Evolutionary conservation across 2,888 invertebrate species (phyloP), one percentile per base, ranked within the genome.

Genomic region (Pseudeuparius sepicola): DNA sequence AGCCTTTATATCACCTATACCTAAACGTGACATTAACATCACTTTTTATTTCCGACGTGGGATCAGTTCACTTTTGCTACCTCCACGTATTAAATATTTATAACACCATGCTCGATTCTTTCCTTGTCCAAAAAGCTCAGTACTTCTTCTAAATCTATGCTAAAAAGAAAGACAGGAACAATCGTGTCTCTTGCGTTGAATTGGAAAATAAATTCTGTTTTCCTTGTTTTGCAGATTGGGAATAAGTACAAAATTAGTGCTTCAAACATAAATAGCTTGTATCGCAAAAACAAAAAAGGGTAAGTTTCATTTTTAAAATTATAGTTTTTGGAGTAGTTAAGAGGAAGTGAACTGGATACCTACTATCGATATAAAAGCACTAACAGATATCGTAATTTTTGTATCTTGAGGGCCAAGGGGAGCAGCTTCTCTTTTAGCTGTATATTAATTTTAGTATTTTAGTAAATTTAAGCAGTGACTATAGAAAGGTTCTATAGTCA

Each of bases 241-340:
- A 88, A 89, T 82, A 96, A 94, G 85, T 94, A 93, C 86, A 90
- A 92, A 83, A 89, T 94, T 76, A 86, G 89, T 74, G 84, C 89
- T 76, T 82, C 87, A 74, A 88, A 89, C 78, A 92, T 97, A 77
- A 88, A 89, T 82, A 92, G 90, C 74, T 84, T 96, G 72, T 96
- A 88, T 85, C 94, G 96, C 81, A 89, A 92, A 80, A 96, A 93
- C 79, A 88, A 83, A 77, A 96, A 96, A 79, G 96, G 96, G 94
- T 94, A 87, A 87, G 92, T 86, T 43, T 16, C 36, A 35, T 31
- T 15, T 40, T 46, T 49, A 35, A 28, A 41, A 37, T 36, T n/a
- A n/a, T n/a, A n/a, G 38, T 37, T 35, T 41, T 40, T 45, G 48
- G 50, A 53, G 55, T 54, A 57, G 52, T 54, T 54, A 53, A 50